Conservation (phyloP, 2,113 vertebrate genomes). For the Paracanthobrama guichenoti region DNA sequence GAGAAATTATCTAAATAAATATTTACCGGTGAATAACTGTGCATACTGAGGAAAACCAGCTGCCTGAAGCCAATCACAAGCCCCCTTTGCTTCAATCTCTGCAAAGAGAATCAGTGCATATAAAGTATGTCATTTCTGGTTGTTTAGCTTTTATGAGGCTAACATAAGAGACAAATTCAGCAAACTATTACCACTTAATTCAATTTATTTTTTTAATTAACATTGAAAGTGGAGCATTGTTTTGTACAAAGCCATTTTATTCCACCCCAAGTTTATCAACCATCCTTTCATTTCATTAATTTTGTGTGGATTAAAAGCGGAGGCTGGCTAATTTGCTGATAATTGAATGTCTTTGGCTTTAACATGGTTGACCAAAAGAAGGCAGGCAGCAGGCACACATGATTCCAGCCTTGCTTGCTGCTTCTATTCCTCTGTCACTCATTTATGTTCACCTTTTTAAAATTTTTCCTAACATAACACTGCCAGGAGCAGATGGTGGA, state of each 20-base stretch:
- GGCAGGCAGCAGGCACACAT: not conserved
- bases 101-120: conserved; percentile 63
- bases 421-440: conserved; percentile 39
- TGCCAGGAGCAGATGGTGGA: conserved; percentile 56
- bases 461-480: conserved; percentile 30
- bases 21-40: conserved; percentile 89
- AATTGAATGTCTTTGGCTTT: conserved; percentile 57
- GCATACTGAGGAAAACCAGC: conserved; percentile 91
- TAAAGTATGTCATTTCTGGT: conserved; percentile 57
- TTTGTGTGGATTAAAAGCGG: conserved; percentile 49
- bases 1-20: conserved; percentile 22
- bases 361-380: not conserved
- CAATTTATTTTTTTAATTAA: conserved; percentile 44
- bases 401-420: not conserved
- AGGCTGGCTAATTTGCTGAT: conserved; percentile 57
- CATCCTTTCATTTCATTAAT: conserved; percentile 54
- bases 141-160: conserved; percentile 50
- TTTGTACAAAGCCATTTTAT: not conserved
- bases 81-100: conserved; percentile 91
- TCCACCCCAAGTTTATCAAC: conserved; percentile 6
- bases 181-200: conserved; percentile 41
- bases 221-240: conserved; percentile 20
- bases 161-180: conserved; percentile 33
- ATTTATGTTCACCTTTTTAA: conserved; percentile 51
- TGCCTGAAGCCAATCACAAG: conserved; percentile 87